Conservation (phyloP, 2,888 invertebrate genomes). For the Thecophora atra region DNA sequence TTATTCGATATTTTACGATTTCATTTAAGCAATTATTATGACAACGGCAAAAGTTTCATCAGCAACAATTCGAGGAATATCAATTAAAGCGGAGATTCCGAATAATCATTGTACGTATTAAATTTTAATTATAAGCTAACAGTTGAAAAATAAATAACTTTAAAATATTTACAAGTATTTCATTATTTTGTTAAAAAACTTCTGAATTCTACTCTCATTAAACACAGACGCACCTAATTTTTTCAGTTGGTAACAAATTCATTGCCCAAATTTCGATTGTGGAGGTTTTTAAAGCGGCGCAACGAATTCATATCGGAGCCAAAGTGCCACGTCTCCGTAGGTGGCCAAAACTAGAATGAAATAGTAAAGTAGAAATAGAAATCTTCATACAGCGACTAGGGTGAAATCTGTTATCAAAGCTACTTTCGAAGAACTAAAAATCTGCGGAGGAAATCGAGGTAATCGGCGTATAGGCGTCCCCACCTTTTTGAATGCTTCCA, state of each 20-base stretch:
- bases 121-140: not conserved
- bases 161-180: not conserved
- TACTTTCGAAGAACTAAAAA: too few species aligned
- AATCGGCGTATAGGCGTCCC: too few species aligned
- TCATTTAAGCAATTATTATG: conserved; percentile 1
- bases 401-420: too few species aligned
- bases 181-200: not conserved
- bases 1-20: not conserved
- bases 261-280: not conserved
- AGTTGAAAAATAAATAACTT: conserved; percentile 22
- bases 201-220: not conserved
- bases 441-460: too few species aligned
- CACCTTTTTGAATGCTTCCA: too few species aligned
- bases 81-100: not conserved
- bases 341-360: too few species aligned
- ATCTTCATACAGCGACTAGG: too few species aligned
- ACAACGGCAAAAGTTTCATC: not conserved
- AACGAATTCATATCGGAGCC: too few species aligned
- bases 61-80: not conserved
- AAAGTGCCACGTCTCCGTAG: too few species aligned
- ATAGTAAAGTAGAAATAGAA: too few species aligned
- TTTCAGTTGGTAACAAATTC: not conserved
- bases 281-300: not conserved
- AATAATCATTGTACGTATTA: conserved; percentile 22
- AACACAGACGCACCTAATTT: not conserved